Percentiles rank a stretch among this genome's conserved stretches.
Evolutionary conservation across 2,113 vertebrate genomes (phyloP).

Genomic region (Trichomycterus rosablanca): DNA sequence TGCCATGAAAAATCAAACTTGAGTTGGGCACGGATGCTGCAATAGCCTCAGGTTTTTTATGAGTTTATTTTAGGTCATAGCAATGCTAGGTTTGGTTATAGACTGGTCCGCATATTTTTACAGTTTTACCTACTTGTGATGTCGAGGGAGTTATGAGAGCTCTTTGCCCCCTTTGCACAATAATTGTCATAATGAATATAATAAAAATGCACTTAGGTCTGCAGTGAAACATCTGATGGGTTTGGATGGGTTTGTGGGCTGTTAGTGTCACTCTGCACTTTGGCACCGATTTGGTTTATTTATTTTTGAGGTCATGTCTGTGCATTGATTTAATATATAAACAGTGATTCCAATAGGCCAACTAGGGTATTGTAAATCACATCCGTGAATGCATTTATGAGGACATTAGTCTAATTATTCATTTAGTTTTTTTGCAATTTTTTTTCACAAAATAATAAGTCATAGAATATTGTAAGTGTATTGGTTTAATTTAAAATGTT

Average conservation of each 20-base stretch:
- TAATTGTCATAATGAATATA: background rate
- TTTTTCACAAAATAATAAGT: too few species aligned
- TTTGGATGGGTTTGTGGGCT: too few species aligned
- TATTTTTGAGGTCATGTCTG: slow-evolving; percentile 5
- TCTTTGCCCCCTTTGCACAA: slow-evolving; percentile 63
- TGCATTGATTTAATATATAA: background rate
- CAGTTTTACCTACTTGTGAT: slow-evolving; percentile 71
- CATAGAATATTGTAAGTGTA: too few species aligned
- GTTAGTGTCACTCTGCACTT: background rate
- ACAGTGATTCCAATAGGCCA: too few species aligned
- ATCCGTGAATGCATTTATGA: too few species aligned
- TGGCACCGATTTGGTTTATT: background rate
- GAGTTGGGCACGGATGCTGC: slow-evolving; percentile 72
- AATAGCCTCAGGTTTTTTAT: slow-evolving; percentile 82
- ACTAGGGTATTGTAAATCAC: slow-evolving; percentile 6
- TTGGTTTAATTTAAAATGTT: too few species aligned
- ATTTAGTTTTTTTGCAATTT: too few species aligned
- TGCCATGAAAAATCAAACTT: slow-evolving; percentile 63
- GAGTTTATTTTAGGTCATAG: slow-evolving; percentile 86
- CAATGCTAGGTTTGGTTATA: slow-evolving; percentile 80
- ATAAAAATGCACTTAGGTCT: too few species aligned
- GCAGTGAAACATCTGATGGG: too few species aligned
- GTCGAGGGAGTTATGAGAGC: too few species aligned
- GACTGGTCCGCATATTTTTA: slow-evolving; percentile 69
- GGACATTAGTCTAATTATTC: too few species aligned